A percentile compares a stretch with the other conserved stretches of the same genome.
Conservation (phyloP, 2,797 vertebrate genomes). For the Allochrocebus solatus region DNA sequence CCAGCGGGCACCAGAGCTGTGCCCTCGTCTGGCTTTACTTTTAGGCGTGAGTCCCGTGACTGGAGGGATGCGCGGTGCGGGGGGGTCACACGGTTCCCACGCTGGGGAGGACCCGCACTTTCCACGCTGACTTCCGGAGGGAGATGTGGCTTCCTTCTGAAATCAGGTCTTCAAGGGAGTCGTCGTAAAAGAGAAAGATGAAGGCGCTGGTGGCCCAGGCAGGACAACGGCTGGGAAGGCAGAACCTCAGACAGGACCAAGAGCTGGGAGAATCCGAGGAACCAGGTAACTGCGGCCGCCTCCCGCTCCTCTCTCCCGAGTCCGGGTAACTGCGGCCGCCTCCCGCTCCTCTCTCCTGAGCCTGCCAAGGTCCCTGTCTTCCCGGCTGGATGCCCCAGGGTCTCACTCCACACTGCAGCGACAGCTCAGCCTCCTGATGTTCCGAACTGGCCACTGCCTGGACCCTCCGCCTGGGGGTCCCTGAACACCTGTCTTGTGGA, state of each 20-base stretch:
- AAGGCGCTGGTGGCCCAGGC: background rate
- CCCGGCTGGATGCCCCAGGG: background rate
- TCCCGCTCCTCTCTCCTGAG: background rate
- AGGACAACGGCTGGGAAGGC: background rate
- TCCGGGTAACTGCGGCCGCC: too few relatives aligned
- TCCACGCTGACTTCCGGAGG: background rate
- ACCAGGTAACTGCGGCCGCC: too few relatives aligned
- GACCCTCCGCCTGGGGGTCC: background rate
- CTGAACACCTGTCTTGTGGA: background rate
- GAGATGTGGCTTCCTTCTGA: background rate
- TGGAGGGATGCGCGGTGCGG: accelerated
- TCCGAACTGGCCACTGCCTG: background rate
- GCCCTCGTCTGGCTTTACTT: background rate
- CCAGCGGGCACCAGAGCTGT: background rate
- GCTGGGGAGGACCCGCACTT: background rate
- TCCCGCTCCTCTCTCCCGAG: background rate
- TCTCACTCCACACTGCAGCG: background rate
- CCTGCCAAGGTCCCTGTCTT: background rate
- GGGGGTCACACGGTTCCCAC: background rate
- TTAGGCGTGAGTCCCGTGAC: background rate
- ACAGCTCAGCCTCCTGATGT: background rate
- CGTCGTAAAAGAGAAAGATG: background rate
- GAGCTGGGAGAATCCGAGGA: background rate
- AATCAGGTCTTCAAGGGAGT: background rate
- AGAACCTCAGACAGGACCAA: too few relatives aligned